Evolutionary conservation across 2,888 invertebrate genomes (phyloP).

Genomic region (Hydraecia micacea): DNA sequence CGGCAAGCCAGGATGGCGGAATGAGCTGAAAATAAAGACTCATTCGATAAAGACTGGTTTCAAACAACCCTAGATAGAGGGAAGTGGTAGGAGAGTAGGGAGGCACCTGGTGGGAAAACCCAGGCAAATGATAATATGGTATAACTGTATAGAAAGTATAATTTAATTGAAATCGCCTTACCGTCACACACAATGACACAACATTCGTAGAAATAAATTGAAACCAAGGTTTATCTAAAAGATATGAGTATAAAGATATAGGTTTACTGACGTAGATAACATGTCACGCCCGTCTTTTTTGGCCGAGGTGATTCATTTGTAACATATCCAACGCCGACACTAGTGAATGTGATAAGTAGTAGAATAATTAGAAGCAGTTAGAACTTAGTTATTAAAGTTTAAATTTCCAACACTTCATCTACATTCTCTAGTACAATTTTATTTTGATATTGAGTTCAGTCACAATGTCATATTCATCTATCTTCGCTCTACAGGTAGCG

Average conservation of each 20-base stretch:
- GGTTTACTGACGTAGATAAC: constrained; percentile 20
- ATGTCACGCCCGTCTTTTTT: constrained; percentile 23
- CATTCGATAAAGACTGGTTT: not conserved
- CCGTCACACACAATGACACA: no score
- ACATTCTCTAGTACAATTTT: not conserved
- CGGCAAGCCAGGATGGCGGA: not conserved
- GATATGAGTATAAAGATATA: constrained; percentile 15
- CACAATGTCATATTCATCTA: constrained; percentile 48
- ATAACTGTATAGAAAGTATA: not conserved
- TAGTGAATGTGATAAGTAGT: constrained; percentile 1
- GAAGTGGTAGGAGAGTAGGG: not conserved
- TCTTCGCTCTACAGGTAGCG: constrained; percentile 25
- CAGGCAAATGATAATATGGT: not conserved
- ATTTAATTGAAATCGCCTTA: not conserved
- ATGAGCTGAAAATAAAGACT: not conserved
- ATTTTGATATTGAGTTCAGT: not conserved
- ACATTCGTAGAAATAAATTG: not conserved
- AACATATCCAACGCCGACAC: not conserved
- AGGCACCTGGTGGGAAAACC: no score
- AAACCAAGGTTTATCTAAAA: constrained; percentile 7
- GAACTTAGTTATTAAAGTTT: not conserved
- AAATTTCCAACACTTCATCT: not conserved
- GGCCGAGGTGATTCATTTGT: constrained; percentile 22
- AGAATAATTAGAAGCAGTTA: constrained; percentile 7
- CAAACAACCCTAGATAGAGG: not conserved